A percentile compares a stretch with the other conserved stretches of the same genome.
These are phyloP conservation scores for Clarias fuscus DNA, from an alignment of 2,797 vertebrate species.

Conservation along the genomic window DNA sequence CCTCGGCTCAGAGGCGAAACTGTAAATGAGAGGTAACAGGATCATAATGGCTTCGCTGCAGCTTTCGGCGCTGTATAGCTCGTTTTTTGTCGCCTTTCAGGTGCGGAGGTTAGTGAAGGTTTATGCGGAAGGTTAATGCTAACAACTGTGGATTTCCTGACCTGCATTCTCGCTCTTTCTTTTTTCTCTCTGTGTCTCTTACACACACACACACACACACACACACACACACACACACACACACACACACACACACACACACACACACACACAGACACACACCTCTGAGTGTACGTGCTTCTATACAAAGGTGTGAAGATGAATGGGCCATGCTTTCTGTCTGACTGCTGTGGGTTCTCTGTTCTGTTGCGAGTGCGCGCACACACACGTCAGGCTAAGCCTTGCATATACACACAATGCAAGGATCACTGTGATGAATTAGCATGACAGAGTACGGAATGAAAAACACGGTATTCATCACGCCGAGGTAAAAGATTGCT, in stretches of 20 bases:
- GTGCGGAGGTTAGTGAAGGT: slow-evolving; percentile 27
- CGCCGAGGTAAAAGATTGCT: slow-evolving; percentile 33
- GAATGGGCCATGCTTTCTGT: slow-evolving; percentile 40
- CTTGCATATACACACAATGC: slow-evolving; percentile 45
- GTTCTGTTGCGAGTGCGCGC: not conserved
- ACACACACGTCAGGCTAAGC: slow-evolving; percentile 25
- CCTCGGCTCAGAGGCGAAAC: slow-evolving; percentile 19
- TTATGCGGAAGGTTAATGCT: slow-evolving; percentile 51
- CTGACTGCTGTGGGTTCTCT: slow-evolving; percentile 49
- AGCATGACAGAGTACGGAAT: slow-evolving; percentile 42
- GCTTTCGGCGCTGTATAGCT: not conserved
- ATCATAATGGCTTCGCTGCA: slow-evolving; percentile 30
- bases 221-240: not conserved
- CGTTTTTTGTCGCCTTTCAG: slow-evolving; percentile 6
- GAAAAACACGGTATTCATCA: slow-evolving; percentile 54
- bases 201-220: slow-evolving; percentile 27
- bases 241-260: slow-evolving; percentile 23
- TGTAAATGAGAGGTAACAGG: slow-evolving; percentile 40
- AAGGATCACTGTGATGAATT: slow-evolving; percentile 53
- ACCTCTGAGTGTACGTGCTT: not conserved
- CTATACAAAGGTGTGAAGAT: slow-evolving; percentile 47
- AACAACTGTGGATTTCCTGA: slow-evolving; percentile 40
- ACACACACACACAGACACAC: slow-evolving; percentile 15
- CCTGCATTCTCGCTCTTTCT: slow-evolving; percentile 30
- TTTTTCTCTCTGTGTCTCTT: not conserved